Percentiles rank a stretch among this genome's conserved stretches.
phyloP scores from a whole-genome alignment of 1,140 invertebrate genomes.

The Lasioglossum baleicum region DNA sequence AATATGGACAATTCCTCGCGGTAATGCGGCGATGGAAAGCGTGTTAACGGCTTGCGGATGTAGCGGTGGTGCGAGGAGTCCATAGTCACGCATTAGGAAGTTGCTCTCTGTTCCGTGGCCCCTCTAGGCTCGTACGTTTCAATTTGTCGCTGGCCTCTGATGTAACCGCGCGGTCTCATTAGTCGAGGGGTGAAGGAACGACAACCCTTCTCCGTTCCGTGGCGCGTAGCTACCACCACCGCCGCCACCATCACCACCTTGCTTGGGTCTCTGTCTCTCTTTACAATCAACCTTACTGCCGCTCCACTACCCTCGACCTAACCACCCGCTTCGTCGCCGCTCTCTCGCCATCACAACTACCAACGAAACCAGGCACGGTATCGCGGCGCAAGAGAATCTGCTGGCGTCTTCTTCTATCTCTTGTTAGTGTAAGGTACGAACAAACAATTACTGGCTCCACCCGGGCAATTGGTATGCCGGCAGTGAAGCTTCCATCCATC shows the following conservation, averaged over 20 bases:
- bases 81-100: slow-evolving; percentile 69
- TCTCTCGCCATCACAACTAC: slow-evolving; percentile 25
- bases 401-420: slow-evolving; percentile 34
- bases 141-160: slow-evolving; percentile 77
- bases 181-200: slow-evolving; percentile 69
- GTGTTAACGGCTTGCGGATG: slow-evolving; percentile 60
- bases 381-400: neutral
- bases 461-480: slow-evolving; percentile 72
- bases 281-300: slow-evolving; percentile 75
- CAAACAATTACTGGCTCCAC: slow-evolving; percentile 73
- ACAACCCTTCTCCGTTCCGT: slow-evolving; percentile 57
- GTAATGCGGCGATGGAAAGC: slow-evolving; percentile 21
- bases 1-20: slow-evolving; percentile 39
- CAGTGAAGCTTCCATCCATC: slow-evolving; percentile 70
- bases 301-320: slow-evolving; percentile 65
- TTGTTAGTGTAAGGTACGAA: slow-evolving; percentile 64
- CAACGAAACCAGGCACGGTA: neutral
- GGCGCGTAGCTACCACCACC: no score
- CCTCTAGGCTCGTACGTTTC: slow-evolving; percentile 77
- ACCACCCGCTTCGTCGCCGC: slow-evolving; percentile 54
- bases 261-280: slow-evolving; percentile 58
- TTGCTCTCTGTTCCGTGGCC: slow-evolving; percentile 61
- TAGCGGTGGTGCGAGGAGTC: slow-evolving; percentile 29
- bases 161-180: slow-evolving; percentile 78
- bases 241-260: slow-evolving; percentile 17